Percentiles rank a stretch among this genome's conserved stretches.
These are phyloP conservation scores for Erythrocercus mccallii DNA, from an alignment of 2,113 vertebrate species.

Conservation along the genomic window DNA sequence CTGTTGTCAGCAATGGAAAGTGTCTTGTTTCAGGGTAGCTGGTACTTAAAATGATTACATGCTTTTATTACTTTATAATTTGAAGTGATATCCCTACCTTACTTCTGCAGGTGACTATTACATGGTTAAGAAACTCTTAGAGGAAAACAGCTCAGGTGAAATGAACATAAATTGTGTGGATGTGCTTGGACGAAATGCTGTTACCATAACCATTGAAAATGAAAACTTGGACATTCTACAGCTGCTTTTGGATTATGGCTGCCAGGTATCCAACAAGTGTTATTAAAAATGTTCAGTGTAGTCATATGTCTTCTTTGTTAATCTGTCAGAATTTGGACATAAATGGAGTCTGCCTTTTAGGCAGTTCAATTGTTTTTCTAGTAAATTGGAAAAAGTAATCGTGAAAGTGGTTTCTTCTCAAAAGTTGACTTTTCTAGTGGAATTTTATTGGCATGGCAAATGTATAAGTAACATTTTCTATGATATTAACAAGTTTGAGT, in stretches of 20 bases:
- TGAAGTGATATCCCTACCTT: constrained; percentile 40
- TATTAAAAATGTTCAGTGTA: background rate
- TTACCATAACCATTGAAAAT: constrained; percentile 97
- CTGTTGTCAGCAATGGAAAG: background rate
- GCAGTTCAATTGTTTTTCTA: background rate
- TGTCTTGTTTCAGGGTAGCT: background rate
- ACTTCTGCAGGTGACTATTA: constrained; percentile 91
- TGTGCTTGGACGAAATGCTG: constrained; percentile 92
- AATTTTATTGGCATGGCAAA: background rate
- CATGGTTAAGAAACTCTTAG: constrained; percentile 98
- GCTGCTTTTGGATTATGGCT: constrained; percentile 93
- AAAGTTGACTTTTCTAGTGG: background rate
- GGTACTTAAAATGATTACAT: background rate
- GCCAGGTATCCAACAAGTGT: constrained; percentile 80
- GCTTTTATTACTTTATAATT: constrained; percentile 18
- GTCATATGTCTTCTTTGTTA: background rate
- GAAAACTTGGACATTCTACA: constrained; percentile 97
- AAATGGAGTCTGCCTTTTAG: background rate
- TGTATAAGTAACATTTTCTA: background rate
- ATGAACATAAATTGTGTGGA: constrained; percentile 98
- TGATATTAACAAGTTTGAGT: background rate
- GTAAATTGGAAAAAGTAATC: background rate
- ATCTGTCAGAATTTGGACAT: background rate
- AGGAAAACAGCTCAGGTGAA: constrained; percentile 90
- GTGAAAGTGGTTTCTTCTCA: background rate